Evolutionary conservation across 2,888 invertebrate genomes (phyloP).

Genomic region (Marronus borbonicus): DNA sequence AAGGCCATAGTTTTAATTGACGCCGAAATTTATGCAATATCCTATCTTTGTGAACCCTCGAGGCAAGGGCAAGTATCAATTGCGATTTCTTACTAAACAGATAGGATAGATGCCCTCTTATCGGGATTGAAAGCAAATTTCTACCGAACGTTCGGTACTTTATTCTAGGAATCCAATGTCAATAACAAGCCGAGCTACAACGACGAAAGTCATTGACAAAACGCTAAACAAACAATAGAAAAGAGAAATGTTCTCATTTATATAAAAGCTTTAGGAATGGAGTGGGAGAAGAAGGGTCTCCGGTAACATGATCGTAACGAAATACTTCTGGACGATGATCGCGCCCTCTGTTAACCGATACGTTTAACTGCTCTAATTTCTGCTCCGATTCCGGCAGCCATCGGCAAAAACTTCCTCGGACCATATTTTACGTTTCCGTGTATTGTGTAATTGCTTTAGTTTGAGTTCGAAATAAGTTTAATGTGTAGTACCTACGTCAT

Average conservation of each 20-base stretch:
- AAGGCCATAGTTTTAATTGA: constrained; percentile 24
- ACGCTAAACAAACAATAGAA: constrained; percentile 49
- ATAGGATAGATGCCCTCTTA: constrained; percentile 24
- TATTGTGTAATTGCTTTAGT: constrained; percentile 19
- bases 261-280: constrained; percentile 43
- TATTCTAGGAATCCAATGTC: constrained; percentile 49
- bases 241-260: constrained; percentile 48
- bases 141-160: constrained; percentile 34
- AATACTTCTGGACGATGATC: constrained; percentile 21
- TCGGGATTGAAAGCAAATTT: constrained; percentile 40
- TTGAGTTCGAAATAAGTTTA: constrained; percentile 13
- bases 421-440: constrained; percentile 25
- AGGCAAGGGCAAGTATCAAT: not conserved
- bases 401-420: constrained; percentile 15
- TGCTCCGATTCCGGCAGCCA: constrained; percentile 6
- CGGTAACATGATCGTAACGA: constrained; percentile 32
- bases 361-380: constrained; percentile 46
- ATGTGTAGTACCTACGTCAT: not conserved
- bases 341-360: constrained; percentile 53
- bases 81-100: constrained; percentile 26
- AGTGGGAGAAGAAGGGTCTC: not conserved
- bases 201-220: constrained; percentile 48
- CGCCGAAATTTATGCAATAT: constrained; percentile 29
- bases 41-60: constrained; percentile 16
- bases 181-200: constrained; percentile 47